phyloP scores from a whole-genome alignment of 2,797 vertebrate genomes.

The Heteromormyrus szaboi region DNA sequence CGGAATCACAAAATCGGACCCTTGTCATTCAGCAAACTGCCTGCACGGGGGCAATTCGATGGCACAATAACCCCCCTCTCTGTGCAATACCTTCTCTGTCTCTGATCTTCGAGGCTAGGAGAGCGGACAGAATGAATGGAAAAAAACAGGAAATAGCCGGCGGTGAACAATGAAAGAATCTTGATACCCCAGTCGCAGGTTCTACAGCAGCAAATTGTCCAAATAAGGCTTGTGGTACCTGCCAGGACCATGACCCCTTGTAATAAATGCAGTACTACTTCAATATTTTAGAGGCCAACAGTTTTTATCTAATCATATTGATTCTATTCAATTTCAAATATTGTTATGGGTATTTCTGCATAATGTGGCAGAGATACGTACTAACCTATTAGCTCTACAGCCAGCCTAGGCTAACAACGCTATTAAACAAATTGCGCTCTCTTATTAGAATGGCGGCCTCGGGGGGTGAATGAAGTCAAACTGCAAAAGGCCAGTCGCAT shows the following conservation, averaged over 20 bases:
- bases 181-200: neutral
- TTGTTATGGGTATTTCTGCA: neutral
- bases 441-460: neutral
- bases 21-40: neutral
- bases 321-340: neutral
- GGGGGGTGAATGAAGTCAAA: neutral
- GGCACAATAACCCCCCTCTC: neutral
- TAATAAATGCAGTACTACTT: neutral
- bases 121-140: neutral
- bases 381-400: neutral
- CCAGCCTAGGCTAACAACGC: neutral
- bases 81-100: neutral
- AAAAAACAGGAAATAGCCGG: neutral
- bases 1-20: neutral
- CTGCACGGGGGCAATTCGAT: neutral
- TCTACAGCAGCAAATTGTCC: neutral
- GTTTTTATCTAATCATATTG: neutral
- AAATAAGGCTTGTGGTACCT: neutral
- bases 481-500: neutral
- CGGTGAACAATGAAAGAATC: neutral
- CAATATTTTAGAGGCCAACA: neutral
- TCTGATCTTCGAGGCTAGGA: neutral
- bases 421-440: neutral
- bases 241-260: neutral
- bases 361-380: neutral